Percentiles rank a stretch among this genome's conserved stretches.
These are phyloP conservation scores for Lophius piscatorius DNA, from an alignment of 2,113 vertebrate species.

Conservation along the genomic window DNA sequence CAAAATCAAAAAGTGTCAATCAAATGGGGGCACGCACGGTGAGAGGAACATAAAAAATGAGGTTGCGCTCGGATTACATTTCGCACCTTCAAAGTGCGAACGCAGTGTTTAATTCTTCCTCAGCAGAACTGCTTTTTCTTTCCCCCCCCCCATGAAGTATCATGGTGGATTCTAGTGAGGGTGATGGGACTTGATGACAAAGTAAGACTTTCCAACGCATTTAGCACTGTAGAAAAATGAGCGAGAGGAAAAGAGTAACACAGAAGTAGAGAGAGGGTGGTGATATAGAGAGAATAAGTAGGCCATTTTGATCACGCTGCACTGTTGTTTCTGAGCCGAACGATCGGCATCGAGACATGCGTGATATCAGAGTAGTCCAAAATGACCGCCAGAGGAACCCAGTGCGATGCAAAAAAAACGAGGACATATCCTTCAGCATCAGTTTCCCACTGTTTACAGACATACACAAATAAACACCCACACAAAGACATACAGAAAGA, in stretches of 20 bases:
- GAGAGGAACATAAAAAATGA: conserved; percentile 21
- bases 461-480: conserved; percentile 53
- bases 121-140: conserved; percentile 10
- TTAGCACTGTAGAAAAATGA: no score
- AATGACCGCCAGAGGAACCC: conserved; percentile 60
- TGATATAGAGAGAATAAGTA: conserved; percentile 37
- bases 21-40: conserved; percentile 16
- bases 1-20: conserved; percentile 11
- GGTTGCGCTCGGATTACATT: conserved; percentile 24
- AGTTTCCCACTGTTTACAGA: conserved; percentile 69
- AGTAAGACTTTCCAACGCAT: no score
- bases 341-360: conserved; percentile 59
- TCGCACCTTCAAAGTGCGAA: conserved; percentile 35
- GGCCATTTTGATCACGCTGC: conserved; percentile 39
- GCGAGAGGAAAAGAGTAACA: conserved; percentile 42
- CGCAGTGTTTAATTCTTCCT: conserved; percentile 11
- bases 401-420: conserved; percentile 68
- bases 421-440: conserved; percentile 79
- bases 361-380: conserved; percentile 68
- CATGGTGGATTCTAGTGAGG: no score
- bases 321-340: conserved; percentile 42
- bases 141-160: no score
- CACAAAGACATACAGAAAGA: conserved; percentile 51
- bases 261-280: conserved; percentile 11
- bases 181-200: no score